Evolutionary conservation across 1,140 invertebrate genomes (phyloP).

Genomic region (Drosophila subobscura): DNA sequence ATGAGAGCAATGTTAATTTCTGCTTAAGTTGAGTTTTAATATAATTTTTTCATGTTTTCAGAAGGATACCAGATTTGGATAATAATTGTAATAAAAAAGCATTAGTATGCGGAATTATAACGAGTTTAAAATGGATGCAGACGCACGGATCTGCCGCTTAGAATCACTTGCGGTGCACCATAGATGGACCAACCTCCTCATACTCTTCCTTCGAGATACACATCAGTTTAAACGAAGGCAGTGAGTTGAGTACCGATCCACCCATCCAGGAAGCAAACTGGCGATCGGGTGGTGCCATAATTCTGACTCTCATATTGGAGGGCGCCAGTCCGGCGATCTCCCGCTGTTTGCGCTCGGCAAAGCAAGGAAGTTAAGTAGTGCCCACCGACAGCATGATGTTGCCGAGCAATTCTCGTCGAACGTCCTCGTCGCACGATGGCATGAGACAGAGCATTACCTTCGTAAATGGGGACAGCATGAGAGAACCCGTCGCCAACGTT

Average conservation of each 20-base stretch:
- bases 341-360: conserved; percentile 93
- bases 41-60: too few relatives aligned
- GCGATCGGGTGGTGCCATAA: conserved; percentile 95
- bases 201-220: conserved; percentile 98
- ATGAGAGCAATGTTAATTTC: too few relatives aligned
- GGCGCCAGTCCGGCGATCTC: conserved; percentile 93
- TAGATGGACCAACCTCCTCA: conserved; percentile 95
- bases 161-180: conserved; percentile 97
- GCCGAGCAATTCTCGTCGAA: conserved; percentile 94
- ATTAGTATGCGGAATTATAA: too few relatives aligned
- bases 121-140: too few relatives aligned
- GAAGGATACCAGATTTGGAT: too few relatives aligned
- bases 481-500: conserved; percentile 92
- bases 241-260: conserved; percentile 92
- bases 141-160: conserved; percentile 84
- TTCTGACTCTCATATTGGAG: conserved; percentile 96
- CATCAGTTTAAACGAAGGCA: conserved; percentile 95
- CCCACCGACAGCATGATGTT: conserved; percentile 95
- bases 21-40: too few relatives aligned
- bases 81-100: too few relatives aligned
- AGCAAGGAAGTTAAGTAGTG: conserved; percentile 90
- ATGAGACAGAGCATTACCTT: conserved; percentile 88
- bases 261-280: conserved; percentile 96
- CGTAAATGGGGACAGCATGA: conserved; percentile 93
- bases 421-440: conserved; percentile 95